These are phyloP conservation scores for Fregata magnificens DNA, from an alignment of 2,113 vertebrate species.

Conservation along the genomic window DNA sequence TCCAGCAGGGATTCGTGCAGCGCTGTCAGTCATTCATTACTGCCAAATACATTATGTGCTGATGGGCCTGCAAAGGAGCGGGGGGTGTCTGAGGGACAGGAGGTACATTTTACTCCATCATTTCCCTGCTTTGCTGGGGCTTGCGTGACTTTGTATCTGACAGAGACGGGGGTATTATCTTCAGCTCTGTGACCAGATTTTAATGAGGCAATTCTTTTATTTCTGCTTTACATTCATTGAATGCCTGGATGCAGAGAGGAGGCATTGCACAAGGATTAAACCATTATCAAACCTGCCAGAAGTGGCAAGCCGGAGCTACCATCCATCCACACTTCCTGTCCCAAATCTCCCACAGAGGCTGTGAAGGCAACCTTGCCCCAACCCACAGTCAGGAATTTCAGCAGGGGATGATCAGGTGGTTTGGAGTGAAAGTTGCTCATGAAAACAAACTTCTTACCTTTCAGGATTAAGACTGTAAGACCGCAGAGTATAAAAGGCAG, in stretches of 20 bases:
- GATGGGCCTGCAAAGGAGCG: neutral
- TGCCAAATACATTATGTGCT: neutral
- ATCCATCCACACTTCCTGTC: neutral
- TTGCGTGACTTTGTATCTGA: neutral
- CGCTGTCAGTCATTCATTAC: neutral
- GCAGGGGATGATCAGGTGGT: neutral
- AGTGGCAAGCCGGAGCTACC: neutral
- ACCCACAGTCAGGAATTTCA: neutral
- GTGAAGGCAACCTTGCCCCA: neutral
- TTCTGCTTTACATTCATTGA: neutral
- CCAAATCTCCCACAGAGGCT: neutral
- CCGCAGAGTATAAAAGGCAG: neutral
- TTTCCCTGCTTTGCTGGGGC: neutral
- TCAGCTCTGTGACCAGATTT: slow-evolving; percentile 3
- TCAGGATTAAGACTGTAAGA: neutral
- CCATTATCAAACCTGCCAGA: neutral
- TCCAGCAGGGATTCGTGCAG: neutral
- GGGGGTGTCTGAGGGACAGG: neutral
- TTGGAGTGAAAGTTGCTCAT: neutral
- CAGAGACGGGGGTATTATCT: neutral
- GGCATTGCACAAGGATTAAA: neutral
- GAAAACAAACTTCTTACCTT: neutral
- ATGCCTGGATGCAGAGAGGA: neutral
- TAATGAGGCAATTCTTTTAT: neutral
- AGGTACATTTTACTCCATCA: neutral